Evolutionary conservation across 1,140 invertebrate genomes (phyloP).

Genomic region (Neodiprion lecontei): DNA sequence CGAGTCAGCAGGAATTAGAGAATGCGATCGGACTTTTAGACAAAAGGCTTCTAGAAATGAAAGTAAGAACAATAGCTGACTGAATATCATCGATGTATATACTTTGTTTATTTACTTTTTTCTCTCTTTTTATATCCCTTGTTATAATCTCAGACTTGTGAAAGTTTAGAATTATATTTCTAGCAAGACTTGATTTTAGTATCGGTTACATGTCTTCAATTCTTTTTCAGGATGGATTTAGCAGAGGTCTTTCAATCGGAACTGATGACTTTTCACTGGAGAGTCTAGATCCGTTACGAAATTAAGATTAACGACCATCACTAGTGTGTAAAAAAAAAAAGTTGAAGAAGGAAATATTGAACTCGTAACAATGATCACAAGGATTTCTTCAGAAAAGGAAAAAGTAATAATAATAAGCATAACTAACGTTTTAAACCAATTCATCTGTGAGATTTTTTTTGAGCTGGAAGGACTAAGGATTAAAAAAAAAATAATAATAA

Average conservation of each 20-base stretch:
- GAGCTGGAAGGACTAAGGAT: slow-evolving; percentile 4
- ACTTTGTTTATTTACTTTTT: neutral
- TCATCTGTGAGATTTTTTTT: neutral
- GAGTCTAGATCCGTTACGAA: slow-evolving; percentile 78
- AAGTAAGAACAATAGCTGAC: slow-evolving; percentile 61
- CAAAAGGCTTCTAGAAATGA: slow-evolving; percentile 83
- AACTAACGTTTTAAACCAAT: neutral
- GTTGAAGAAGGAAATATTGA: neutral
- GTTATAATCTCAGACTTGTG: neutral
- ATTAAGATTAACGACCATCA: slow-evolving; percentile 42
- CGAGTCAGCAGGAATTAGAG: slow-evolving; percentile 68
- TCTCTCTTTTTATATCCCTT: neutral
- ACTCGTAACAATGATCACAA: neutral
- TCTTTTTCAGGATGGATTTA: slow-evolving; percentile 78
- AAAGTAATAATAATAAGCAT: neutral
- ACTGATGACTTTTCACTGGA: slow-evolving; percentile 88
- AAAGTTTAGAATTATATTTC: slow-evolving; percentile 6
- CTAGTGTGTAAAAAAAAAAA: neutral
- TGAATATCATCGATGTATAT: neutral
- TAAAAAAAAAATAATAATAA: neutral
- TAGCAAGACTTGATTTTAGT: neutral
- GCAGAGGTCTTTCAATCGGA: slow-evolving; percentile 77
- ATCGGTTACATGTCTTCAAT: neutral
- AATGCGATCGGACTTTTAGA: slow-evolving; percentile 79
- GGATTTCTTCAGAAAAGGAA: neutral